phyloP scores from a whole-genome alignment of 1,140 invertebrate genomes.

The Harlomillsia oculata region DNA sequence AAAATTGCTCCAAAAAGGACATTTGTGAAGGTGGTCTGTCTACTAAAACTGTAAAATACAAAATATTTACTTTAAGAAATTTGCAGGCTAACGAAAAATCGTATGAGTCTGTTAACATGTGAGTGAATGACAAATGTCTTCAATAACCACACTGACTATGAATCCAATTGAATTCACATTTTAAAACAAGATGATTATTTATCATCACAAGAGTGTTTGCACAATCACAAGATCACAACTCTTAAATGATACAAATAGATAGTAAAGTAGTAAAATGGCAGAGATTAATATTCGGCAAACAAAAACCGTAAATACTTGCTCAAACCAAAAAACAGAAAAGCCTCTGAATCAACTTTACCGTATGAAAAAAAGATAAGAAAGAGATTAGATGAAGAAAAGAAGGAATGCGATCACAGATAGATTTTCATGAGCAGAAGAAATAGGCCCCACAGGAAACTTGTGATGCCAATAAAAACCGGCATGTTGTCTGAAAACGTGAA shows the following conservation, averaged over 20 bases:
- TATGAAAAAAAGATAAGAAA: constrained; percentile 14
- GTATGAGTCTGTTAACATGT: no score
- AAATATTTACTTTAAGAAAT: constrained; percentile 1
- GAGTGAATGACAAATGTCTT: no score
- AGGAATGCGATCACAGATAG: constrained; percentile 50
- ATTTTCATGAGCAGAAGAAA: constrained; percentile 59
- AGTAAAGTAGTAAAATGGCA: no score
- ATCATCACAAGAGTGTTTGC: no score
- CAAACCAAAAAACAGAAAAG: neutral
- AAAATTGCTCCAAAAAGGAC: constrained; percentile 78
- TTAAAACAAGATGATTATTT: no score
- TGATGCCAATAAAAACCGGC: constrained; percentile 59
- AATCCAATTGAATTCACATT: no score
- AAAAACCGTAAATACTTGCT: neutral
- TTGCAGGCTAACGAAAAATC: no score
- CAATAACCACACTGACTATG: no score
- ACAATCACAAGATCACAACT: no score
- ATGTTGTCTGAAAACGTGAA: constrained; percentile 54
- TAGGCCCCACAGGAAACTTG: constrained; percentile 60
- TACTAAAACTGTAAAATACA: constrained; percentile 58
- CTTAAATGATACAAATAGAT: no score
- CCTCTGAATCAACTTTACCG: constrained; percentile 11
- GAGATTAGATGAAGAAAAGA: constrained; percentile 10
- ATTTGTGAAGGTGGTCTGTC: constrained; percentile 75
- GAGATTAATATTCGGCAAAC: no score